phyloP scores from a whole-genome alignment of 2,113 vertebrate species.

The Nannospalax galili region DNA sequence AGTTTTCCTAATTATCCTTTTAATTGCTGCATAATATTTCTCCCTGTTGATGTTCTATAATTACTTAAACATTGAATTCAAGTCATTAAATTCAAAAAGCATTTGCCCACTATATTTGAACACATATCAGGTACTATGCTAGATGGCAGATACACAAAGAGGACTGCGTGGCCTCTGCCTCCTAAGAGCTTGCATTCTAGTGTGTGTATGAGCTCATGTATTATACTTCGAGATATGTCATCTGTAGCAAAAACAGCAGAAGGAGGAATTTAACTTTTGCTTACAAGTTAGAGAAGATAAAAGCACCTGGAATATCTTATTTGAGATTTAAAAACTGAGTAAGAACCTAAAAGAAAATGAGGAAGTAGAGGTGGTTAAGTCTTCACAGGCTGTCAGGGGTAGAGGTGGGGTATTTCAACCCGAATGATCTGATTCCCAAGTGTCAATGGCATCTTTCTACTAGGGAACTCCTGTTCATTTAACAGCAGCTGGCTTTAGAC shows the following conservation, averaged over 20 bases:
- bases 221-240: background rate
- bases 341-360: background rate
- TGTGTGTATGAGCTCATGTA: background rate
- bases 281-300: background rate
- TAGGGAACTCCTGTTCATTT: background rate
- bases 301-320: background rate
- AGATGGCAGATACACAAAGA: background rate
- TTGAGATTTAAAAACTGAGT: slow-evolving; percentile 5
- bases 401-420: background rate
- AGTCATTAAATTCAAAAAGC: slow-evolving; percentile 69
- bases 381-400: background rate
- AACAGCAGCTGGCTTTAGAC: background rate
- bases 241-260: background rate
- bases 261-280: background rate
- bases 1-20: slow-evolving; percentile 74
- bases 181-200: background rate
- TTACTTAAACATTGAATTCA: slow-evolving; percentile 75
- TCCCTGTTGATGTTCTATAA: slow-evolving; percentile 68
- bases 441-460: background rate
- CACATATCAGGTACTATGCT: background rate
- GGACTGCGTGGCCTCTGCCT: background rate
- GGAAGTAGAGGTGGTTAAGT: background rate
- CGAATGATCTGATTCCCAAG: background rate
- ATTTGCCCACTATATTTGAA: slow-evolving; percentile 17
- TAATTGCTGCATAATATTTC: slow-evolving; percentile 77